Base-by-base conservation (phyloP, 2,888 invertebrate species). In the Tinea semifulvella region DNA sequence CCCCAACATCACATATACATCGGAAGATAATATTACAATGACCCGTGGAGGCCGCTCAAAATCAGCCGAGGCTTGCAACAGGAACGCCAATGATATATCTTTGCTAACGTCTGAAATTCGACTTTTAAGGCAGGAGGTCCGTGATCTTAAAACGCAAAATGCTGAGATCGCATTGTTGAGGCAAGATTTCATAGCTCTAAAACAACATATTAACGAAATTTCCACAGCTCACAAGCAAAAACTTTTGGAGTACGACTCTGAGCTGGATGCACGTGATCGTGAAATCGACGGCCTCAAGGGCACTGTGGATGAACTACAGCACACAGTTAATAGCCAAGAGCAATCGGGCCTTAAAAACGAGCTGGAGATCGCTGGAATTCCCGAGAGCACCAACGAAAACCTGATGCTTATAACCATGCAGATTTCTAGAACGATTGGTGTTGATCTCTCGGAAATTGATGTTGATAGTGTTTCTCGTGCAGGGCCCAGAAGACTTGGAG, bases 231-330 rank as follows among this genome's bases (percentile, higher is more conserved):
- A 18, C 2, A 8, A 7, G 2, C 10, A 18, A 2, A 39, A 14
- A 20, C 13, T 39, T 7, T n/a, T n/a, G 7, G 39, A 39, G 18
- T 17, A n/a, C 14, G 39, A 39, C 2, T 17, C 8, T 2, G 8
- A 11, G 39, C 10, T 39, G 17, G 19, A 7, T 2, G n/a, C 18
- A 25, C 31, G 28, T 4, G 45, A 45, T 19, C 3, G 5, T 7
- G 46, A 46, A 22, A 46, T 46, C 7, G 13, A 10, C 27, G 18
- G 36, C n/a, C 44, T 27, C 42, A 49, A 36, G 19, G 45, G 17
- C 11, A 39, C 39, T 14, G 46, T 50, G 2, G 20, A 16, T 2
- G 22, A 28, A 6, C 45, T 50, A 1, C 43, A 52, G 42, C 44
- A 45, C 6, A 45, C 49, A 19, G 3, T 51, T 7, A 48, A 46